Base-by-base conservation (phyloP, 2,888 invertebrate genomes). In the Hermaeophaga mercurialis region DNA sequence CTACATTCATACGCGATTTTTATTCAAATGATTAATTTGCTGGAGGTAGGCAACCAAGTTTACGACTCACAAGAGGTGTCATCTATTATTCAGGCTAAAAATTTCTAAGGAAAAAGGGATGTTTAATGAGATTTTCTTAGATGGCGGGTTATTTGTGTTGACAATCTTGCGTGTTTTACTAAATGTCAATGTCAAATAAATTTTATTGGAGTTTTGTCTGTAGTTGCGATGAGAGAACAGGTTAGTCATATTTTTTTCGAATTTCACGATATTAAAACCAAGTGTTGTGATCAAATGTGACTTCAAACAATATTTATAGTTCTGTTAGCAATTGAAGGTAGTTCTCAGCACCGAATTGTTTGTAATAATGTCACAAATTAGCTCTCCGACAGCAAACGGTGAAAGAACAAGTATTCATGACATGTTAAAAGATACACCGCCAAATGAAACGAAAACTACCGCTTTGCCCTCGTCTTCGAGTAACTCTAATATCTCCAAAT, bases 361-460 rank as follows among this genome's bases (percentile, higher is more conserved):
- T 9, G 14, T 19, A 39, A 46, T 46, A 43, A 77, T 73, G 74
- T 73, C 76, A 44, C 76, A 75, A 64, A 64, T 75, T 56, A 77
- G 58, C 76, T 78, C 70, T 63, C 70, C 73, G 46, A 61, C 65
- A 58, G 70, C 77, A 41, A 73, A 70, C 64, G 75, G 76, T 17
- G 88, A 88, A 74, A 81, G 87, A 65, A 77, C 78, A 28, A 88
- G 88, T 75, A 90, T 91, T 73, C 91, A 91, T 75, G 91, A 91
- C 80, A 91, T 91, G 91, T 77, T 91, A 58, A 91, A 90, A 75
- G 91, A 91, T 71, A 87, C 90, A 38, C 89, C 91, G 44, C 85
- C 89, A 28, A 82, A 89, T 71, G 89, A 89, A 64, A 89, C 88
- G 70, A 88, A 86, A 63, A 88, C 85, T 67, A 87, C 84, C 71